These are phyloP conservation scores for Vulpes ferrilata DNA, from an alignment of 2,113 vertebrate species.

Conservation along the genomic window DNA sequence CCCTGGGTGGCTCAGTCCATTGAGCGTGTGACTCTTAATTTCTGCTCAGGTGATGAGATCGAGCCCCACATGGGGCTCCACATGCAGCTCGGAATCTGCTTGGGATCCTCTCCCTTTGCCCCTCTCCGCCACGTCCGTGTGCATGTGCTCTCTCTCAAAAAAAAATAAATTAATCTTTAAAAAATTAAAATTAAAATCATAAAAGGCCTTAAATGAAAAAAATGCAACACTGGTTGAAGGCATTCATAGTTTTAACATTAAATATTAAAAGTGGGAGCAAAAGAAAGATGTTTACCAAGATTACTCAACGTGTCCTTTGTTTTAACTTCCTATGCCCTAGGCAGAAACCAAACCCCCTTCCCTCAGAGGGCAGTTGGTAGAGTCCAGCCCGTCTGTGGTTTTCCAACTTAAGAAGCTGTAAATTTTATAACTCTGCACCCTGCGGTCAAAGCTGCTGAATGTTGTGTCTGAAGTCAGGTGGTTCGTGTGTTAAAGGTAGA, in stretches of 20 bases:
- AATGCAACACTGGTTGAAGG: slow-evolving; percentile 66
- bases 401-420: slow-evolving; percentile 87
- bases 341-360: slow-evolving; percentile 60
- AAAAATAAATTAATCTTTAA: not conserved
- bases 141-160: too few species aligned
- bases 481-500: slow-evolving; percentile 90
- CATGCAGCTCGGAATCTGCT: not conserved
- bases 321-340: slow-evolving; percentile 66
- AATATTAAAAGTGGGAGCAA: slow-evolving; percentile 77
- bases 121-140: too few species aligned
- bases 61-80: not conserved
- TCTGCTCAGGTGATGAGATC: not conserved
- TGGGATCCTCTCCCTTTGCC: not conserved
- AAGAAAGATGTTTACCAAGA: slow-evolving; percentile 75
- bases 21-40: not conserved
- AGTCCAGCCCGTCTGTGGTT: slow-evolving; percentile 85
- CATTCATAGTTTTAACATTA: slow-evolving; percentile 74
- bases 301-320: slow-evolving; percentile 77
- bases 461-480: slow-evolving; percentile 90
- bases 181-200: not conserved
- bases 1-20: not conserved
- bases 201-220: slow-evolving; percentile 9
- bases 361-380: slow-evolving; percentile 75
- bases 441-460: slow-evolving; percentile 88
- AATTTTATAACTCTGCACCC: slow-evolving; percentile 90